Base-by-base conservation (phyloP, 2,888 invertebrate species). In the Adineta ricciae region DNA sequence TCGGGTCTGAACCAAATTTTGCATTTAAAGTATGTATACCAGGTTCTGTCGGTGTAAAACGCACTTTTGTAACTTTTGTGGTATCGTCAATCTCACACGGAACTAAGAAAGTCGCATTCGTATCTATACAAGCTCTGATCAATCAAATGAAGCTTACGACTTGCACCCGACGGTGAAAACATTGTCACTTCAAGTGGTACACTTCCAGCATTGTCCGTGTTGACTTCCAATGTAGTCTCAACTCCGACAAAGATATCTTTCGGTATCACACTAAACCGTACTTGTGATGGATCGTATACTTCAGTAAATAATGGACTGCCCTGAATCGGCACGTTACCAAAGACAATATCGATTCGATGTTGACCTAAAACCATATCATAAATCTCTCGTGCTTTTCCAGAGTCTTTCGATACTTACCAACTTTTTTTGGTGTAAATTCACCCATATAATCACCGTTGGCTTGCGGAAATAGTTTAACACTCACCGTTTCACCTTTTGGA, bases 401-500 rank as follows among this genome's bases (percentile, higher is more conserved):
- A 64, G 38, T 36, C 73, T 24, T 0, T 21, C 52, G 19, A 19
- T 21, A 56, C 87, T 84, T 86, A 90, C 91, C 92, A 86, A 90
- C 88, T 14, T 88, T 87, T 86, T 89, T 89, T 24, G 91, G 91
- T 27, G 91, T 91, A 89, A 95, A 99, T 91, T 99, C 98, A 0
- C 97, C 97, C 89, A 96, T 94, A 85, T 97, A 92, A 88, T 96
- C 94, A 2, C 97, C 97, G 86, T 97, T 96, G 89, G 97, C 95
- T 86, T 97, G 97, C 89, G 96, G 96, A 90, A 96, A 96, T 89
- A 98, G 97, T 86, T 96, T 91, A 0, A 97, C 95, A 0, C 96
- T 95, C 73, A 96, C 92, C 0, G 95, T 89, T 73, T 91, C 90
- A 21, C 91, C 91, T 87, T 89, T 89, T 0, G 92, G 90, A 86